These are phyloP conservation scores for Lagopus leucura DNA, from an alignment of 2,113 vertebrate genomes.

Conservation along the genomic window DNA sequence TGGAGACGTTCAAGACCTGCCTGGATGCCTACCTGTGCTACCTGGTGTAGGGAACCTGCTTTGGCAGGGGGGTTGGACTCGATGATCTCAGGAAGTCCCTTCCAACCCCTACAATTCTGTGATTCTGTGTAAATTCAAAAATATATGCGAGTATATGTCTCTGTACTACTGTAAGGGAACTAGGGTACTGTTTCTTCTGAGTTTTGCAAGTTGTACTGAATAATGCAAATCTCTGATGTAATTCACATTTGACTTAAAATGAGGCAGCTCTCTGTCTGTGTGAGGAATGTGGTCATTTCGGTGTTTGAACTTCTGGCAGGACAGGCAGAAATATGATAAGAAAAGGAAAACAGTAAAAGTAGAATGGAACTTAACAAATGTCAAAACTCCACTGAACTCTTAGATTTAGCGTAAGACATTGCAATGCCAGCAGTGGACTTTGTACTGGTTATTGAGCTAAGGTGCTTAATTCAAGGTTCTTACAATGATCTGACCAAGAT, in stretches of 20 bases:
- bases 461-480: not conserved
- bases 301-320: not conserved
- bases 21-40: too few species aligned
- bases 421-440: not conserved
- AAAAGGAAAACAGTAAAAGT: not conserved
- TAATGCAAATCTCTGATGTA: not conserved
- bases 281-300: not conserved
- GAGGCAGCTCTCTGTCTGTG: not conserved
- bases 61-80: too few species aligned
- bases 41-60: too few species aligned
- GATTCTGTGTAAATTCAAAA: too few species aligned
- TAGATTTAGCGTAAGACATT: not conserved
- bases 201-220: not conserved
- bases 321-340: not conserved
- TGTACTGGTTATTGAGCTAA: not conserved
- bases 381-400: not conserved
- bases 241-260: not conserved
- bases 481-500: accelerated
- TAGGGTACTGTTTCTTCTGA: not conserved
- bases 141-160: not conserved
- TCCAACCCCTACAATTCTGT: too few species aligned
- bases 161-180: not conserved
- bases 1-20: too few species aligned
- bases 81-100: too few species aligned
- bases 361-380: not conserved